Percentiles rank a stretch among this genome's conserved stretches.
These are phyloP conservation scores for Haliclona indistincta DNA, from an alignment of 37 sponge, comb jelly and placozoan genomes.

Conservation along the genomic window DNA sequence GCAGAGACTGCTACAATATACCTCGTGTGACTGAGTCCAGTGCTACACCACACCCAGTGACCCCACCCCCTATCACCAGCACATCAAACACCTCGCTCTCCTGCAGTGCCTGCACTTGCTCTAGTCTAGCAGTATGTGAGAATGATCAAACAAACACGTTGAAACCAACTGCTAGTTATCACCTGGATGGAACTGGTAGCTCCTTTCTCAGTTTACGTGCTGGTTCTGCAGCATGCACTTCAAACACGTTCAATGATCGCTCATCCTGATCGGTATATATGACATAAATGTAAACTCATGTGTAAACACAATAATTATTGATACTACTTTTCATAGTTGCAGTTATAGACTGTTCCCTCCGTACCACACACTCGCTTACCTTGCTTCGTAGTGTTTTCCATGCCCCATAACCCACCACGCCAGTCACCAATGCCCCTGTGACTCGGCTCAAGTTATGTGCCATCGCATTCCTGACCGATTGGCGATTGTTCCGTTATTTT, in stretches of 20 bases:
- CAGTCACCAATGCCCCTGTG: slow-evolving; percentile 36
- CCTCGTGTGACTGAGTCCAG: slow-evolving; percentile 94
- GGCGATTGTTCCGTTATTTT: too few species aligned
- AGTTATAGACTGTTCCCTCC: too few species aligned
- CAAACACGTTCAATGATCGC: too few species aligned
- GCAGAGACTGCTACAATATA: slow-evolving; percentile 10
- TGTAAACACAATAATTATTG: too few species aligned
- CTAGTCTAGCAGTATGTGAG: slow-evolving; percentile 33
- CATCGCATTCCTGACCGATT: too few species aligned
- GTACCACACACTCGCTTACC: too few species aligned
- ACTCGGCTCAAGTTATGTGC: slow-evolving; percentile 31
- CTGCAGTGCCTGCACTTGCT: slow-evolving; percentile 66
- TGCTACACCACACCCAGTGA: slow-evolving; percentile 94
- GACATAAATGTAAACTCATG: too few species aligned
- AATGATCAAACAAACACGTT: background rate
- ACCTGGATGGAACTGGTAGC: background rate
- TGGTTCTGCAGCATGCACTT: background rate
- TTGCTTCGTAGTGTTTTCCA: background rate
- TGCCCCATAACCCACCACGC: slow-evolving; percentile 15
- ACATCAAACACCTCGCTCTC: slow-evolving; percentile 85
- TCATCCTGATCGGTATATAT: too few species aligned
- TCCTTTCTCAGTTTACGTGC: background rate
- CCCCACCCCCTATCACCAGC: slow-evolving; percentile 97
- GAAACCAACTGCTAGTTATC: background rate
- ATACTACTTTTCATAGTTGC: too few species aligned